Conservation (phyloP, 2,888 invertebrate species). For the Tolmerus cingulatus region DNA sequence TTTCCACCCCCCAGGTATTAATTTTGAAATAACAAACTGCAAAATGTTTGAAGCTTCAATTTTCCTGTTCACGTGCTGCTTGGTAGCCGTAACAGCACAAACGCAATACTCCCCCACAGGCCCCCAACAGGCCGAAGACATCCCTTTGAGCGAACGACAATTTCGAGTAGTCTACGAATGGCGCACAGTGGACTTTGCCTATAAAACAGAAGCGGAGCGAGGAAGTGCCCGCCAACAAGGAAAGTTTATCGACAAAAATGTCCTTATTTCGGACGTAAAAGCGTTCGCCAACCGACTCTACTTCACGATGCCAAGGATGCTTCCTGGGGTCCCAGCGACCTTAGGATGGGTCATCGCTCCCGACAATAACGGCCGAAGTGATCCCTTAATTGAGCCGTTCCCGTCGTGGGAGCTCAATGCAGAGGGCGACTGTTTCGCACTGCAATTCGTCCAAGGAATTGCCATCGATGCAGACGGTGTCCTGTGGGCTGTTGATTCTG, state of each 20-base stretch:
- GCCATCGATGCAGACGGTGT: conserved; percentile 76
- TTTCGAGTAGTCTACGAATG: conserved; percentile 78
- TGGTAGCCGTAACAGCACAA: neutral
- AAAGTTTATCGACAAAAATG: conserved; percentile 73
- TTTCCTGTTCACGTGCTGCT: neutral
- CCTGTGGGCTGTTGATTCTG: conserved; percentile 76
- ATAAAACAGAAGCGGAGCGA: conserved; percentile 69
- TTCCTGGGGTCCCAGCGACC: conserved; percentile 75
- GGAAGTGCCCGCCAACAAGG: conserved; percentile 67
- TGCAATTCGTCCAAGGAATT: conserved; percentile 79
- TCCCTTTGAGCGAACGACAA: conserved; percentile 59
- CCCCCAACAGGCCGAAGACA: conserved; percentile 47
- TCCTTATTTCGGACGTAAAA: conserved; percentile 73
- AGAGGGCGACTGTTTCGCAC: conserved; percentile 71
- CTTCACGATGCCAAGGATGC: conserved; percentile 75
- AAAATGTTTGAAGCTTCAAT: neutral
- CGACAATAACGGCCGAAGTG: conserved; percentile 63
- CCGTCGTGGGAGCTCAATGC: conserved; percentile 76
- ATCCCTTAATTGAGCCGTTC: conserved; percentile 71
- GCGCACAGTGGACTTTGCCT: conserved; percentile 75
- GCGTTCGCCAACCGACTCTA: conserved; percentile 73
- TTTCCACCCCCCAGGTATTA: neutral
- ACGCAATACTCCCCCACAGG: neutral
- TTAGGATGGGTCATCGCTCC: conserved; percentile 67
- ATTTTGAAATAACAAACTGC: neutral